Evolutionary conservation across 2,888 invertebrate species (phyloP).

Genomic region (Sussaba pulchella): DNA sequence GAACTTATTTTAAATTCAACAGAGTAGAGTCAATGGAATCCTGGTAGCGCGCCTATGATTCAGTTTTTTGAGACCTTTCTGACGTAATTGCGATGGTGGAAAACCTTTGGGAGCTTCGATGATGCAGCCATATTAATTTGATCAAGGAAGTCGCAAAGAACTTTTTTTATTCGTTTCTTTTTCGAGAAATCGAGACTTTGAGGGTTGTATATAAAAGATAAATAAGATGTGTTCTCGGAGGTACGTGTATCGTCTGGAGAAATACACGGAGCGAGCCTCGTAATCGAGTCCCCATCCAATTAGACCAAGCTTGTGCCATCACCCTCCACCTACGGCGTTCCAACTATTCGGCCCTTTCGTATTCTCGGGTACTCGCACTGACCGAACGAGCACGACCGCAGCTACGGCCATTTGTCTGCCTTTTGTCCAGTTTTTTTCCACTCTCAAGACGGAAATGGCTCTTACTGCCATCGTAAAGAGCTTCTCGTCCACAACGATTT

Average conservation of each 20-base stretch:
- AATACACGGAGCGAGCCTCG: slow-evolving; percentile 76
- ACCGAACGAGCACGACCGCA: slow-evolving; percentile 22
- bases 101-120: slow-evolving; percentile 16
- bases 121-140: background rate
- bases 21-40: no score
- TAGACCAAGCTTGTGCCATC: slow-evolving; percentile 75
- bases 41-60: no score
- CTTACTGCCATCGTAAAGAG: slow-evolving; percentile 62
- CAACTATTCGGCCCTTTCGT: slow-evolving; percentile 54
- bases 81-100: slow-evolving; percentile 15
- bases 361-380: slow-evolving; percentile 28
- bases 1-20: no score
- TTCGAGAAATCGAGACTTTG: slow-evolving; percentile 60
- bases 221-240: background rate
- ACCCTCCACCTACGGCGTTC: slow-evolving; percentile 62
- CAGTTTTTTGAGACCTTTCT: no score
- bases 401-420: slow-evolving; percentile 45
- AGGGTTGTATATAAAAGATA: background rate
- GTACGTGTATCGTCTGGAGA: slow-evolving; percentile 79
- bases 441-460: slow-evolving; percentile 63
- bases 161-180: slow-evolving; percentile 65
- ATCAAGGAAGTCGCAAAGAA: slow-evolving; percentile 32
- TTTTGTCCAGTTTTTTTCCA: slow-evolving; percentile 67
- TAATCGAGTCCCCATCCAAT: slow-evolving; percentile 82
- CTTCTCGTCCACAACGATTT: slow-evolving; percentile 51